Base-by-base conservation (phyloP, 2,113 vertebrate genomes). In the Ailuropoda melanoleuca region DNA sequence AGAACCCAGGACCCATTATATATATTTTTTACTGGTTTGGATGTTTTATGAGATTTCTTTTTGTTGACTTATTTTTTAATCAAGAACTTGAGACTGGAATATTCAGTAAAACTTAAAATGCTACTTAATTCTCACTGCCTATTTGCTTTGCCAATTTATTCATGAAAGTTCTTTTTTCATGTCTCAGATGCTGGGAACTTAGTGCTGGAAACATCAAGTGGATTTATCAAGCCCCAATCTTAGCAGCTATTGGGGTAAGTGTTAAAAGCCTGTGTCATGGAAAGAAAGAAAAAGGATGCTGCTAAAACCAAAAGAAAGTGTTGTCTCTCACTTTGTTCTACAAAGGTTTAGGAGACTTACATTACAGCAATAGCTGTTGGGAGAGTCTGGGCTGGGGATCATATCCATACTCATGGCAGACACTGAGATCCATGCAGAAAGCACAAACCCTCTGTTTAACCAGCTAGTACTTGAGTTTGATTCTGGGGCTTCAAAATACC, bases 211-310 rank as follows among this genome's bases (percentile, higher is more conserved):
- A 99, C 92, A 98, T 99, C 81, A 99, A 99, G 95, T 99, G 99
- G 99, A 99, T 99, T 97, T 99, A 99, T 88, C 99, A 99, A 97
- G 99, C 99, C 56, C 99, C 99, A 64, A 99, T 99, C 93, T 97
- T 99, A 97, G 99, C 98, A 95, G 99, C 99, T 78, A 99, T 99
- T 21, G 99, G 99, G 98, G 99, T 99, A 98, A 99, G 99, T 98
- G 29, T 86, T 56, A 77, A 97, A 82, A 93, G 19, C 13, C 37
- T 48, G 1, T 26, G 50, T 66, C 60, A 14, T 95, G 37, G 8
- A 29, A 74, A 74, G n/a, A 84, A 80, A 91, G 31, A 64, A 93
- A 53, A 81, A 56, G 34, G 55, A 53, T 53, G 2, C 6, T 78
- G 23, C 14, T 94, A 80, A 74, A 88, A 83, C 46, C 29, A 14